These are phyloP conservation scores for Eilema sororculum DNA, from an alignment of 2,888 invertebrate genomes.

Conservation along the genomic window DNA sequence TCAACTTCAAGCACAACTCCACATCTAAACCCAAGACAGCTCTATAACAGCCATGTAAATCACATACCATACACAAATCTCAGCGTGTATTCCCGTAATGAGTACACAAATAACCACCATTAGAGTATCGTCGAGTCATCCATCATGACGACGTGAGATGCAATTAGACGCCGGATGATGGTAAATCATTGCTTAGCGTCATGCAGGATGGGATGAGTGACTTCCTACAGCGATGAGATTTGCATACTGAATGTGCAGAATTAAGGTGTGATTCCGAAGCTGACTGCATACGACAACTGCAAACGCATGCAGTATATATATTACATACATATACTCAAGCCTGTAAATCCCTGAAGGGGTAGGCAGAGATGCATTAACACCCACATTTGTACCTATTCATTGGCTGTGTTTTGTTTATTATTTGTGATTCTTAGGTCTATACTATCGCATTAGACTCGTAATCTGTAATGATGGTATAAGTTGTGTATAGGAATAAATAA, in stretches of 20 bases:
- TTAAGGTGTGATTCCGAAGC: no score
- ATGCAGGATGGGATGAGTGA: constrained; percentile 19
- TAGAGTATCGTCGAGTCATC: constrained; percentile 43
- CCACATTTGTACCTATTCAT: no score
- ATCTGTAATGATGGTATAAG: no score
- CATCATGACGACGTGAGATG: constrained; percentile 39
- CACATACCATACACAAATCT: background rate
- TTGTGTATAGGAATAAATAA: no score
- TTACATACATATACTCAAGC: no score
- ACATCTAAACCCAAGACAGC: background rate
- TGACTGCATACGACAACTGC: no score
- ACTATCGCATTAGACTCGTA: no score
- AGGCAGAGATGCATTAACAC: no score
- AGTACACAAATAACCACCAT: constrained; percentile 43
- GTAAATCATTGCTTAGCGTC: constrained; percentile 46
- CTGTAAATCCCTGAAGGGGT: no score
- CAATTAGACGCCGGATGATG: constrained; percentile 47
- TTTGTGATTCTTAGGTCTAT: no score
- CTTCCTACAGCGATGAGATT: constrained; percentile 13
- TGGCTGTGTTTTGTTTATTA: no score
- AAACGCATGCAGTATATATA: no score
- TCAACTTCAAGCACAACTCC: background rate
- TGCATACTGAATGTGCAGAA: constrained; percentile 8
- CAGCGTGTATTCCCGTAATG: constrained; percentile 42
- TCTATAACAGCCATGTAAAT: background rate